Conservation (phyloP, 1,140 invertebrate species). For the Tetragonula clypearis region DNA sequence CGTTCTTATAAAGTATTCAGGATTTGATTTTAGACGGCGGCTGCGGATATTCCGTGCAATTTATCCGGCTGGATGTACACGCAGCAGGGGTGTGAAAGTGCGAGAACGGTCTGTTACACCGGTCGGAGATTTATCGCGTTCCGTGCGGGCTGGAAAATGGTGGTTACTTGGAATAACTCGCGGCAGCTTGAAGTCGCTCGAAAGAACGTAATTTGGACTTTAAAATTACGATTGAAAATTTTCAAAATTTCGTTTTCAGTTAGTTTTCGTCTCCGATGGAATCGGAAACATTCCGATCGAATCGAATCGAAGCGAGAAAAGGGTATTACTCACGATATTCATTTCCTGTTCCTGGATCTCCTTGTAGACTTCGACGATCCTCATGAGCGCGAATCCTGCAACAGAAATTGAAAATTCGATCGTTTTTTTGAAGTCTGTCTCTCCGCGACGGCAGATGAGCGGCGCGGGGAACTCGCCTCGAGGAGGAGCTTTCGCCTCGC, state of each 20-base stretch:
- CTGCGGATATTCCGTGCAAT: neutral
- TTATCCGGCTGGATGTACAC: constrained; percentile 23
- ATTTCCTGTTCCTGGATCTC: constrained; percentile 96
- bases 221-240: no score
- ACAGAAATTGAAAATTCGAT: constrained; percentile 73
- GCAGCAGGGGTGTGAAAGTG: neutral
- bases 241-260: no score
- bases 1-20: constrained; percentile 40
- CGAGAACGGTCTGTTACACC: neutral
- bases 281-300: no score
- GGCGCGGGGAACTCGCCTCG: constrained; percentile 26
- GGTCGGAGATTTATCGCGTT: constrained; percentile 2
- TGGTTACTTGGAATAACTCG: neutral
- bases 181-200: neutral
- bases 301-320: no score
- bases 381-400: constrained; percentile 93
- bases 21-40: constrained; percentile 26
- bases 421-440: constrained; percentile 1
- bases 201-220: no score
- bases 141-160: neutral
- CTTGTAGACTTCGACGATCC: constrained; percentile 95
- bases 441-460: no score
- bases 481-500: constrained; percentile 20
- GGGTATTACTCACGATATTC: constrained; percentile 91
- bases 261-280: no score